Base-by-base conservation (phyloP, 64 coral and sea anemone species). In the Dendronephthya gigantea region DNA sequence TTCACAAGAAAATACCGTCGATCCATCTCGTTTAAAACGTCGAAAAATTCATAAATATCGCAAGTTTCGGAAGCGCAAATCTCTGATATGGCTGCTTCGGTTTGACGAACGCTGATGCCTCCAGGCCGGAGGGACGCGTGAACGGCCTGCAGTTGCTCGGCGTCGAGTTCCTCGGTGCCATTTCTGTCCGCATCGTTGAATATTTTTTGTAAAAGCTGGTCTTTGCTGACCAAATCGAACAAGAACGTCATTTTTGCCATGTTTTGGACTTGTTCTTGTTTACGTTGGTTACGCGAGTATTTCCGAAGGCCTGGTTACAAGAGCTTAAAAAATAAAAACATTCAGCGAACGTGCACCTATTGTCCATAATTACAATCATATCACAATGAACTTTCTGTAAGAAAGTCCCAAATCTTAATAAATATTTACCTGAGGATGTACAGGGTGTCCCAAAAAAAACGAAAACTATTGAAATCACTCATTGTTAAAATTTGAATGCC, bases 21-120 rank as follows among this genome's bases (percentile, higher is more conserved):
- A 41, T 98, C 95, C 95, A 98, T 93, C 84, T 98, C 95, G 92
- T 93, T 98, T 49, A 98, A 85, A 41, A 98, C 92, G 82, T 98
- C 95, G 19, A 69, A 69, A 59, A 98, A 85, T 93, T 98, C 95
- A 43, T 90, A 39, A 83, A 85, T 87, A 49, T 98, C 95, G 40
- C 95, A 98, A 88, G 95, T 92, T 35, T 98, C 92, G 22, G 84
- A 68, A 3, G 92, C 92, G 87, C 95, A 98, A 0, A 93, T 92
- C 2, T 85, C 95, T 29, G 41, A 55, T 11, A 98, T 92, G 0
- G 95, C 89, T 9, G 95, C 95, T 82, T 90, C 74, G 7, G 93
- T 92, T 84, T 98, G 95, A 30, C 81, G 69, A 31, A 93, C 48
- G 82, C 95, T 93, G 33, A 98, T 75, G n/a, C 95, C 95, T 48